A percentile compares a stretch with the other conserved stretches of the same genome.
phyloP scores from a whole-genome alignment of 2,113 vertebrate genomes.

The Gymnocephalus cernua region DNA sequence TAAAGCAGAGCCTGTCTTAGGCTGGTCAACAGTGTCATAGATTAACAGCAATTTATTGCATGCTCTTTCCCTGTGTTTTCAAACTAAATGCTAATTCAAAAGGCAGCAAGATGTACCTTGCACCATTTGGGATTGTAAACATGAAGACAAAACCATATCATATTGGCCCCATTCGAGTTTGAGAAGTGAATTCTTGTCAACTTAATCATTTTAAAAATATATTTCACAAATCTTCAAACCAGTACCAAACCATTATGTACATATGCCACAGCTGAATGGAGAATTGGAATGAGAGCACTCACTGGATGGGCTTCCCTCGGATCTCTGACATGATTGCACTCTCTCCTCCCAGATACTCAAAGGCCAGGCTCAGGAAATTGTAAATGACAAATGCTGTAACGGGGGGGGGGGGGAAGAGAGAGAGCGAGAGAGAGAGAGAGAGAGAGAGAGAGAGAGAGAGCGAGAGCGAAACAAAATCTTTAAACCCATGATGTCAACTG shows the following conservation, averaged over 20 bases:
- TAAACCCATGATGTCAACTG: slow-evolving; percentile 6
- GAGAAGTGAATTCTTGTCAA: neutral
- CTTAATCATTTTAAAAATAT: neutral
- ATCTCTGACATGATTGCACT: slow-evolving; percentile 98
- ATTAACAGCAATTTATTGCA: slow-evolving; percentile 32
- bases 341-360: slow-evolving; percentile 97
- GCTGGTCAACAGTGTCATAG: slow-evolving; percentile 23
- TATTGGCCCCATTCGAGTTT: neutral
- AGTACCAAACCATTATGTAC: neutral
- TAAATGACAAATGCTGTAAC: slow-evolving; percentile 96
- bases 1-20: slow-evolving; percentile 13
- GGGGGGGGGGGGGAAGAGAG: too few relatives aligned
- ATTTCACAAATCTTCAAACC: neutral
- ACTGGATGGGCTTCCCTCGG: slow-evolving; percentile 93
- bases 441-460: slow-evolving; percentile 31
- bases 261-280: neutral
- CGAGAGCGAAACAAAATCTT: slow-evolving; percentile 12
- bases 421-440: slow-evolving; percentile 14
- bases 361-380: slow-evolving; percentile 97
- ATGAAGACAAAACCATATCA: neutral
- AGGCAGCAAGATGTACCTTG: slow-evolving; percentile 1
- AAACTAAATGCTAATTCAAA: slow-evolving; percentile 26
- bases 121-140: slow-evolving; percentile 21
- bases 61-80: slow-evolving; percentile 17
- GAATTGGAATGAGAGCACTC: slow-evolving; percentile 69